Base-by-base conservation (phyloP, 1,140 invertebrate species). In the Drosophila guanche region DNA sequence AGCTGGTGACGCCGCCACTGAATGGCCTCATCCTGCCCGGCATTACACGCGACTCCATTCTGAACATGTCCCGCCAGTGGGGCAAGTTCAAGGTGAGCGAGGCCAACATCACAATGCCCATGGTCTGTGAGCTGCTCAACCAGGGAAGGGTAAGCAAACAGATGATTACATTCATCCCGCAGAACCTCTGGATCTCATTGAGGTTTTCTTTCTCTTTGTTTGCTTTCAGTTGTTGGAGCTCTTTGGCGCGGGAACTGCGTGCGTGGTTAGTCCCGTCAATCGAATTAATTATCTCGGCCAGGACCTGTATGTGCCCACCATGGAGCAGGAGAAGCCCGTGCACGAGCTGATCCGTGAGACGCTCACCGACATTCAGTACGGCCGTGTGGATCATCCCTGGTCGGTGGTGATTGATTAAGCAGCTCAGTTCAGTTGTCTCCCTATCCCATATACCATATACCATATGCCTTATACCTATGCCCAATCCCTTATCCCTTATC, bases 181-280 rank as follows among this genome's bases (percentile, higher is more conserved):
- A 0, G 1, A 29, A 1, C 5, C 0, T 3, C 3, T 23, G 7
- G 7, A 50, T 29, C 41, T 40, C 8, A 48, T 59, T 23, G 4
- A 4, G 12, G 16, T 55, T 14, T 47, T 43, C 20, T 3, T 10
- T 56, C 42, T 43, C 43, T 10, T 55, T 33, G 43, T 20, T 20
- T 12, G 2, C 25, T 29, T 58, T 12, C 92, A 98, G 97, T 91
- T 99, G 48, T 88, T 98, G 67, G 98, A 99, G 92, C 93, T 99
- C 80, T 99, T 99, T 93, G 98, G 98, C 45, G 94, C 97, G 48
- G 98, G 98, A 54, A 99, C 98, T 16, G 98, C 98, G 0, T 97
- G 97, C 77, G 93, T 98, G 47, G 95, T 99, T 1, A 98, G 96
- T 90, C 98, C 98, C 2, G 94, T 99, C 41, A 95, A 95, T 27